Percentiles rank a stretch among this genome's conserved stretches.
These are phyloP conservation scores for Festucalex cinctus DNA, from an alignment of 2,113 vertebrate species.

Conservation along the genomic window DNA sequence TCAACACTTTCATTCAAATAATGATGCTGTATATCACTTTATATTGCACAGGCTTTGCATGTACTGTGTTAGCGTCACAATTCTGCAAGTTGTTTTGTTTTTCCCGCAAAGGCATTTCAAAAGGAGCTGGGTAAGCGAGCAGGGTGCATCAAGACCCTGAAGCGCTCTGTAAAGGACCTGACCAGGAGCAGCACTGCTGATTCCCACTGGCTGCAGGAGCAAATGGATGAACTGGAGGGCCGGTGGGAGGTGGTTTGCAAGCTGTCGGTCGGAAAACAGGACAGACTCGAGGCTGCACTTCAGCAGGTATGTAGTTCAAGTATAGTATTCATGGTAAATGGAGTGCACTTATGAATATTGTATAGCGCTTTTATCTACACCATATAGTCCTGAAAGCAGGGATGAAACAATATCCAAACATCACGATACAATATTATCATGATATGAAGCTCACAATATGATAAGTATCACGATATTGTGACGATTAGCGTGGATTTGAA, in stretches of 20 bases:
- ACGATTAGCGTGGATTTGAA: too few relatives aligned
- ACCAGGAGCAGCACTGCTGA: constrained; percentile 73
- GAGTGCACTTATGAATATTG: too few relatives aligned
- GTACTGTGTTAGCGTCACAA: neutral
- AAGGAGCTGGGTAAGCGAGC: constrained; percentile 84
- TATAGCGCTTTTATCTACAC: too few relatives aligned
- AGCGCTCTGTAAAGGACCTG: constrained; percentile 81
- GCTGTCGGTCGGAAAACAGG: constrained; percentile 81
- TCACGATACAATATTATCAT: too few relatives aligned
- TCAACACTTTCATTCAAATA: neutral
- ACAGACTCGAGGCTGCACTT: constrained; percentile 76
- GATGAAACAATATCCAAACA: too few relatives aligned
- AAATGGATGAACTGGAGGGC: constrained; percentile 80
- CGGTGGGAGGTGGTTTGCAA: constrained; percentile 83
- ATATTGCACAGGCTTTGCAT: neutral
- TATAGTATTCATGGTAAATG: neutral
- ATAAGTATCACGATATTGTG: too few relatives aligned
- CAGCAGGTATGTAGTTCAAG: constrained; percentile 69
- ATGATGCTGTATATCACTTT: neutral
- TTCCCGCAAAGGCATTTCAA: constrained; percentile 76
- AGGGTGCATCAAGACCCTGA: constrained; percentile 78
- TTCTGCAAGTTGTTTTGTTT: neutral
- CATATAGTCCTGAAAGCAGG: too few relatives aligned
- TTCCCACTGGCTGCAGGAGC: constrained; percentile 81
- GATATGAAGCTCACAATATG: too few relatives aligned